phyloP scores from a whole-genome alignment of 1,140 invertebrate species.

The Drosophila pruinosa region DNA sequence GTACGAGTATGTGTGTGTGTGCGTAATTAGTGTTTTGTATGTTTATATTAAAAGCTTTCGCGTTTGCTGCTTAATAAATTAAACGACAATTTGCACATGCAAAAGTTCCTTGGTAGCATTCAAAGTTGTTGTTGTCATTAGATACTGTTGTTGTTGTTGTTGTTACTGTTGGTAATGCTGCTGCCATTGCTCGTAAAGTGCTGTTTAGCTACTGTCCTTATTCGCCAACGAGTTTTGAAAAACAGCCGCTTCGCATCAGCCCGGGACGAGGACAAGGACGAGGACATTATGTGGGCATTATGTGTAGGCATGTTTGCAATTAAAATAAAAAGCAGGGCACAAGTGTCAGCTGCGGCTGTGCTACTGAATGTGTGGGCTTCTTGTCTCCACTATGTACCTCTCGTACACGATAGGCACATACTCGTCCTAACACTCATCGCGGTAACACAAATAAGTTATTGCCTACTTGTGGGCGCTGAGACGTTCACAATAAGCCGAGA shows the following conservation, averaged over 20 bases:
- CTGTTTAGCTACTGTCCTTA: conserved; percentile 37
- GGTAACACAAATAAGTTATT: conserved; percentile 69
- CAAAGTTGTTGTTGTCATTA: conserved; percentile 49
- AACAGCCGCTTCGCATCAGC: conserved; percentile 3
- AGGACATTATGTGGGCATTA: conserved; percentile 64
- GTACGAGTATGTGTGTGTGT: conserved; percentile 40
- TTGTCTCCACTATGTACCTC: conserved; percentile 23
- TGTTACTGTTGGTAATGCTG: conserved; percentile 8
- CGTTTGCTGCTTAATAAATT: conserved; percentile 76
- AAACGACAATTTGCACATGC: conserved; percentile 78
- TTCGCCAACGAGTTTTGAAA: conserved; percentile 39
- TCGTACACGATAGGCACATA: conserved; percentile 8
- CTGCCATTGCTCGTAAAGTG: conserved; percentile 50
- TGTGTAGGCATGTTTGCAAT: conserved; percentile 62
- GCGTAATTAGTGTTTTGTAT: conserved; percentile 75
- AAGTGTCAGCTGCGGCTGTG: conserved; percentile 36
- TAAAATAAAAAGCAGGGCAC: conserved; percentile 70
- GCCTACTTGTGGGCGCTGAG: conserved; percentile 57
- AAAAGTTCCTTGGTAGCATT: conserved; percentile 35
- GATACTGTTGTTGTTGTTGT: conserved; percentile 16
- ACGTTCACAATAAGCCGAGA: conserved; percentile 48
- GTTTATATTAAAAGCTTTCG: conserved; percentile 68
- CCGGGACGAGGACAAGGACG: conserved; percentile 5
- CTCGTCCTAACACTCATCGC: conserved; percentile 16
- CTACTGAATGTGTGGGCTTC: background rate